Evolutionary conservation across 2,113 vertebrate species (phyloP), one percentile per base, ranked within the genome.

Genomic region (Cettia cetti): DNA sequence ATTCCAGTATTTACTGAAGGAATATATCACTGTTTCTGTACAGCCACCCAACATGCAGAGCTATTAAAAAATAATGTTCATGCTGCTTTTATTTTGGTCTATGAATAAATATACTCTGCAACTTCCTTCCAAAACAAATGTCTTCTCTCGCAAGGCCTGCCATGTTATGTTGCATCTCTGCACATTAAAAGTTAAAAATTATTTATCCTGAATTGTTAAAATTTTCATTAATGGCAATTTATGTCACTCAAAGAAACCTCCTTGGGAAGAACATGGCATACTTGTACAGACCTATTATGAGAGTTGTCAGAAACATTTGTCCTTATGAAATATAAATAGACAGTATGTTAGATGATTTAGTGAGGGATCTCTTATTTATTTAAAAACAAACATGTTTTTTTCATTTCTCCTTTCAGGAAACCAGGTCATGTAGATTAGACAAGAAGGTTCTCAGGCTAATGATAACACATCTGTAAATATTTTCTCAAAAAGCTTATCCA

Each of bases 241-340:
- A 97, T 98, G 98, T 98, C 98, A 98, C 98, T 98, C 98, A 98
- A 97, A 96, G 84, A 86, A 96, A 85, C 96, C 97, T 98, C 97
- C 97, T 97, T 95, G 96, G 94, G 97, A 97, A 97, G 98, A 98
- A 98, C 98, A 98, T 97, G 97, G 97, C 97, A 98, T 96, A 97
- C 98, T 98, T 98, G 98, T 98, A 98, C 97, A 98, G 98, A 98
- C 98, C 98, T 98, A 98, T 99, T 98, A 99, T 98, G 98, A 98
- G 98, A 98, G 96, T 98, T 99, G 98, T 99, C 98, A 98, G 98
- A 98, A 99, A 99, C 98, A 98, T 98, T 98, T 99, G 98, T 99
- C 99, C 98, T 99, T 98, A 99, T 99, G 97, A 98, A 99, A 98
- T 98, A 98, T 99, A 97, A 98, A 99, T 99, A 97, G 98, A 97